Evolutionary conservation across 2,113 vertebrate species (phyloP), one percentile per base, ranked within the genome.

Genomic region (Engraulis encrasicolus): DNA sequence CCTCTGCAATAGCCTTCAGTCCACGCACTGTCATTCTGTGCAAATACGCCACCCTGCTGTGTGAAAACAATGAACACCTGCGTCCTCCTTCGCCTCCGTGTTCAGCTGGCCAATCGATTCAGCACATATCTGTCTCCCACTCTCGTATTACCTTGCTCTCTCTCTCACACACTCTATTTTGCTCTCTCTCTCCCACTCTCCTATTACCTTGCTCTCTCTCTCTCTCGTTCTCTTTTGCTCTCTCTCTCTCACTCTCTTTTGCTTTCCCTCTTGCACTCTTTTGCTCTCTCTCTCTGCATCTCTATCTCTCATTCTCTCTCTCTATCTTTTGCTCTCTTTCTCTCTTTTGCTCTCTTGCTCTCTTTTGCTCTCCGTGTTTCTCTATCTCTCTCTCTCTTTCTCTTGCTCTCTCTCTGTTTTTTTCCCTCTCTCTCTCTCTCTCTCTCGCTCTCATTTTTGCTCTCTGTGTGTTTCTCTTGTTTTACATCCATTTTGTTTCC

Each of bases 31-130:
- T 79, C 19, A 48, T 81, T 23, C 82, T 79, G 79, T 52, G 71
- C 81, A 83, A 81, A 81, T 79, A 85, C 48, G 49, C 81, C 23
- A 74, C 81, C 78, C 78, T 58, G 40, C 31, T 1, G 74, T 79
- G 17, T 50, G 40, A 38, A 48, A 45, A 54, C 4, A 45, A 45
- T 45, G 17, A 34, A 84, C 81, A 85, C 84, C 54, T 82, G 54
- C 84, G 82, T 84, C 52, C 84, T 50, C n/a, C n/a, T n/a, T n/a
- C 3, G 6, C 19, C 81, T 80, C 3, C 40, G 4, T 45, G 40
- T 3, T 3, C 37, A 20, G 15, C 9, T 40, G 81, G 37, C 50
- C 37, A 58, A 38, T 45, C 40, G 40, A 45, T 45, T 45, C 40
- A 45, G 77, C 3, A 54, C 37, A n/a, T 27, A 2, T 45, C 38